Conservation (phyloP, 2,113 vertebrate genomes). For the Amia ocellicauda region DNA sequence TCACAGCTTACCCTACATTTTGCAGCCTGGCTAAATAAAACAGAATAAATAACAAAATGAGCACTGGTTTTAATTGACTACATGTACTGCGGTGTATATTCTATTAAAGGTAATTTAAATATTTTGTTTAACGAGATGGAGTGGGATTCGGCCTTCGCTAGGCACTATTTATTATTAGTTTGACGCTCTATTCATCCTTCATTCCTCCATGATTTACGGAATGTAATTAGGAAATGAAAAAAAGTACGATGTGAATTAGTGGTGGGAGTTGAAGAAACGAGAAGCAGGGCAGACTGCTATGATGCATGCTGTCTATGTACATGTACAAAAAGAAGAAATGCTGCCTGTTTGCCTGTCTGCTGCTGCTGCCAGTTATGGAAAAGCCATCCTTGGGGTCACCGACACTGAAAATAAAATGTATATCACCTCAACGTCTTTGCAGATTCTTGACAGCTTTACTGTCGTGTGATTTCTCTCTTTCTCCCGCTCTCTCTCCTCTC, state of each 20-base stretch:
- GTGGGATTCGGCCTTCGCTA: neutral
- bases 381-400: conserved; percentile 42
- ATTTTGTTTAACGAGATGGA: neutral
- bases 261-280: neutral
- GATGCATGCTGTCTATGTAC: neutral
- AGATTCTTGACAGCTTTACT: conserved; percentile 37
- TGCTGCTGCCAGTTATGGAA: conserved; percentile 32
- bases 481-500: conserved; percentile 28
- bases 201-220: fast-evolving
- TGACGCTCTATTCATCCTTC: neutral
- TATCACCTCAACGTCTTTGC: conserved; percentile 41
- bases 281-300: neutral
- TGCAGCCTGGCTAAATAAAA: neutral
- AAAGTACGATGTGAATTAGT: conserved; percentile 25
- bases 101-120: neutral
- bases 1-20: neutral
- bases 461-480: conserved; percentile 26
- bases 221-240: conserved; percentile 14
- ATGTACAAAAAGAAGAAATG: conserved; percentile 3
- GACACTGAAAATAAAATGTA: conserved; percentile 44
- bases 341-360: neutral
- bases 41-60: neutral
- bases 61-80: neutral
- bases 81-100: neutral
- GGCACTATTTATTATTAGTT: neutral